A percentile compares a stretch with the other conserved stretches of the same genome.
Conservation (phyloP, 2,113 vertebrate species). For the Upupa epops region DNA sequence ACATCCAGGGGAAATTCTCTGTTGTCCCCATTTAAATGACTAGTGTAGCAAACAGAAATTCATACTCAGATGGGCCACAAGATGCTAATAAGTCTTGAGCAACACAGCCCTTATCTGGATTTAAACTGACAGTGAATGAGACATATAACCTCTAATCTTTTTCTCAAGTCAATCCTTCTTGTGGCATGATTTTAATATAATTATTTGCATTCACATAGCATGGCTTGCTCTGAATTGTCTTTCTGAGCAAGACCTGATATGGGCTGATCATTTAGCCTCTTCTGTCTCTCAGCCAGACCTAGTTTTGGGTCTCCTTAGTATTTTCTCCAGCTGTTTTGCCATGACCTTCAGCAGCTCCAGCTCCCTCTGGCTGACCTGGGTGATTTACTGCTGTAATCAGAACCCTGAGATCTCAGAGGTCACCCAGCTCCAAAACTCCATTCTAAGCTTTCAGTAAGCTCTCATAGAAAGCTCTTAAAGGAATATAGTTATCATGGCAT, state of each 20-base stretch:
- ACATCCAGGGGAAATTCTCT: neutral
- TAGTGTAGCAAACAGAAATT: neutral
- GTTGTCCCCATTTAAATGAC: neutral
- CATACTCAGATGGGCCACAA: neutral
- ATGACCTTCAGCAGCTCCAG: neutral
- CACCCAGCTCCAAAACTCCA: neutral
- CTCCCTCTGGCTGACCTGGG: neutral
- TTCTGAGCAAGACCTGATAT: neutral
- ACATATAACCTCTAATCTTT: neutral
- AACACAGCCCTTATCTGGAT: neutral
- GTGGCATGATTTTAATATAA: neutral
- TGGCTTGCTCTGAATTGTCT: slow-evolving; percentile 5
- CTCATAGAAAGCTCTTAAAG: neutral
- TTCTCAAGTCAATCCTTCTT: neutral
- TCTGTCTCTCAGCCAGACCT: neutral
- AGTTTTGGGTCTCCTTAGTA: neutral
- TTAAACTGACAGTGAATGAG: neutral
- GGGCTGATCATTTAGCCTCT: neutral
- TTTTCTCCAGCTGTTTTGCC: slow-evolving; percentile 5
- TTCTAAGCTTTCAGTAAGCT: neutral
- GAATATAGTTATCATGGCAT: neutral
- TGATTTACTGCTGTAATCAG: slow-evolving; percentile 12
- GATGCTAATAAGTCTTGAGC: neutral
- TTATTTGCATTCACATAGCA: neutral
- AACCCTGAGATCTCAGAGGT: neutral